Conservation (phyloP, 2,888 invertebrate species). For the Noctua pronuba region DNA sequence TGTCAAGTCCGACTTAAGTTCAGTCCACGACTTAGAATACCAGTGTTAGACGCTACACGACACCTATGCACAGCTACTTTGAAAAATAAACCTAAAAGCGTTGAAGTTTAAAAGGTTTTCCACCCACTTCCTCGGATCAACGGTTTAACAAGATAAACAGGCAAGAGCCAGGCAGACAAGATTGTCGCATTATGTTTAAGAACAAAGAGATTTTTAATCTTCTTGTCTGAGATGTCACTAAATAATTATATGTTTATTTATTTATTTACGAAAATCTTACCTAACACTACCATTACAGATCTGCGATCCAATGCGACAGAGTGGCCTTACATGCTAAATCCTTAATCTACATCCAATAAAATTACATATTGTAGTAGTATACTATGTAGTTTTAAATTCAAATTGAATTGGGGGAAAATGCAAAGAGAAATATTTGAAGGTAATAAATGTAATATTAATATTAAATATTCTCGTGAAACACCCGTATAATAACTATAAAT, state of each 20-base stretch:
- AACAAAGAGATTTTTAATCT: slow-evolving; percentile 23
- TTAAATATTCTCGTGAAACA: slow-evolving; percentile 90
- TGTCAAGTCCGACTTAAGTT: no score
- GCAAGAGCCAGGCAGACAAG: slow-evolving; percentile 4
- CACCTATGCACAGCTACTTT: slow-evolving; percentile 9
- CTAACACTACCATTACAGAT: no score
- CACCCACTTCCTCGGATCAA: slow-evolving; percentile 41
- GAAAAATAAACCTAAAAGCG: slow-evolving; percentile 29
- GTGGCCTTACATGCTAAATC: no score
- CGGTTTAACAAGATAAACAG: slow-evolving; percentile 37
- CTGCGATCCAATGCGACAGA: no score
- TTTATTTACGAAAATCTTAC: no score
- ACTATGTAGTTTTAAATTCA: background rate
- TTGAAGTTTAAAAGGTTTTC: slow-evolving; percentile 59
- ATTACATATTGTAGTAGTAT: no score
- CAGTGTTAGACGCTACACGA: background rate
- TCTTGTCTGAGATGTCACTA: no score
- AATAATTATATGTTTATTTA: no score
- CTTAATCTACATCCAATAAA: no score
- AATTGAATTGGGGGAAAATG: background rate
- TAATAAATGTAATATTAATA: slow-evolving; percentile 91
- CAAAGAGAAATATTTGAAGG: slow-evolving; percentile 89
- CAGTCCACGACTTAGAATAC: no score
- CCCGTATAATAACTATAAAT: slow-evolving; percentile 88
- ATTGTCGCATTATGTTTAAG: slow-evolving; percentile 22